These are phyloP conservation scores for Cygnus olor DNA, from an alignment of 2,797 vertebrate species.

Conservation along the genomic window DNA sequence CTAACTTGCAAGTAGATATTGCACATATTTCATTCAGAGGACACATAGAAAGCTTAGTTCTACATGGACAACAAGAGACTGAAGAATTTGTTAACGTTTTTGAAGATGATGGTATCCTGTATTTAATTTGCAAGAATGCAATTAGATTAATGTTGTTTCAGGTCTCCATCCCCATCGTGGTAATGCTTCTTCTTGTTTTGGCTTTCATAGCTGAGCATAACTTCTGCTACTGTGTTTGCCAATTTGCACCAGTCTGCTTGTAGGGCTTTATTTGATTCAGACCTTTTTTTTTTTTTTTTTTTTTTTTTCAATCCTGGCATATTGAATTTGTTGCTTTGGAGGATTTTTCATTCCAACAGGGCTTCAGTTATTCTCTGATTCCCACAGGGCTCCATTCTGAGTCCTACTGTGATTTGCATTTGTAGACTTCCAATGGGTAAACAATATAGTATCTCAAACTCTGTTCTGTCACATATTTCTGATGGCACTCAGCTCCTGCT, in stretches of 20 bases:
- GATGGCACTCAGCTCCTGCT: slow-evolving; percentile 13
- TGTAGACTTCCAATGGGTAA: slow-evolving; percentile 23
- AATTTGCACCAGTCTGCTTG: background rate
- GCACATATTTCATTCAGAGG: background rate
- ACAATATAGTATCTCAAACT: slow-evolving; percentile 18
- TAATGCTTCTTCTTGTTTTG: background rate
- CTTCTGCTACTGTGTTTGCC: background rate
- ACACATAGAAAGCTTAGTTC: background rate
- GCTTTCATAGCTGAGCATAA: background rate
- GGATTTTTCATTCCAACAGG: slow-evolving; percentile 50
- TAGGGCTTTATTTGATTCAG: background rate
- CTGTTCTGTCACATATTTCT: slow-evolving; percentile 7
- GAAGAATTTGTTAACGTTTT: background rate
- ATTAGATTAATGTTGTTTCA: background rate
- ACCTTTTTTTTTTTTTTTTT: background rate
- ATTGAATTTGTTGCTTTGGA: slow-evolving; percentile 43
- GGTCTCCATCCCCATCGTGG: background rate
- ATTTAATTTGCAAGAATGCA: background rate
- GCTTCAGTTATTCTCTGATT: slow-evolving; percentile 20
- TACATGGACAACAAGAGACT: background rate
- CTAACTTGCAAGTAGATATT: slow-evolving; percentile 32
- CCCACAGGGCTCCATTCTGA: slow-evolving; percentile 48
- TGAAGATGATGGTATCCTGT: background rate
- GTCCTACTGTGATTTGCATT: slow-evolving; percentile 57
- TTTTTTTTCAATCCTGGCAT: background rate